Conservation (phyloP, 2,797 vertebrate species). For the Pangasius macronema region DNA sequence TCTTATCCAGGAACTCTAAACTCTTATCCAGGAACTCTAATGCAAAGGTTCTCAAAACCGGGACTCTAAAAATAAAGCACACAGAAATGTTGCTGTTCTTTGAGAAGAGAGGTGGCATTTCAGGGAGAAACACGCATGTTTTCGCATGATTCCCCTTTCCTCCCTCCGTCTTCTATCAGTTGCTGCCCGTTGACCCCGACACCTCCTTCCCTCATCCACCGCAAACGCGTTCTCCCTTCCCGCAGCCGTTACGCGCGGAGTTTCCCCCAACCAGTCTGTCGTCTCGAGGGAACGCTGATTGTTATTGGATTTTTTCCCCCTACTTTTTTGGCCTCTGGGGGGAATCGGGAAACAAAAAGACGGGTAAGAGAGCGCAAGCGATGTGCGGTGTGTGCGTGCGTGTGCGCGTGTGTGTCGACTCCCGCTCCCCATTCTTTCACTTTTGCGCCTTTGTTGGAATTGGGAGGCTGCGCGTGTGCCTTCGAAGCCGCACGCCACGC, state of each 20-base stretch:
- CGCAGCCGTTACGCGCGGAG: constrained; percentile 49
- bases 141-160: not conserved
- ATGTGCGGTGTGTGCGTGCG: constrained; percentile 44
- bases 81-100: not conserved
- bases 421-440: constrained; percentile 52
- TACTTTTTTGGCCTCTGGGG: constrained; percentile 38
- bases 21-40: not conserved
- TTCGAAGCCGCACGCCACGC: constrained; percentile 61
- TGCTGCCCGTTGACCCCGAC: constrained; percentile 34
- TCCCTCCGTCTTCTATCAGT: constrained; percentile 26
- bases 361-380: constrained; percentile 39
- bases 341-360: constrained; percentile 42
- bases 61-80: not conserved
- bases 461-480: constrained; percentile 63
- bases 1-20: too few species aligned
- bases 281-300: constrained; percentile 60
- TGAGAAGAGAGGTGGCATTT: not conserved
- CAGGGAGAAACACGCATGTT: not conserved
- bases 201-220: constrained; percentile 26
- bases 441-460: constrained; percentile 59
- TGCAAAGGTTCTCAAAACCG: not conserved
- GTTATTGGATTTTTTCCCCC: constrained; percentile 55
- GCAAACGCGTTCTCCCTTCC: constrained; percentile 21
- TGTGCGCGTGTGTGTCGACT: constrained; percentile 18
- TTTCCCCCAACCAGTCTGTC: constrained; percentile 56